phyloP scores from a whole-genome alignment of 1,140 invertebrate genomes.

The Apocrypta bakeri region DNA sequence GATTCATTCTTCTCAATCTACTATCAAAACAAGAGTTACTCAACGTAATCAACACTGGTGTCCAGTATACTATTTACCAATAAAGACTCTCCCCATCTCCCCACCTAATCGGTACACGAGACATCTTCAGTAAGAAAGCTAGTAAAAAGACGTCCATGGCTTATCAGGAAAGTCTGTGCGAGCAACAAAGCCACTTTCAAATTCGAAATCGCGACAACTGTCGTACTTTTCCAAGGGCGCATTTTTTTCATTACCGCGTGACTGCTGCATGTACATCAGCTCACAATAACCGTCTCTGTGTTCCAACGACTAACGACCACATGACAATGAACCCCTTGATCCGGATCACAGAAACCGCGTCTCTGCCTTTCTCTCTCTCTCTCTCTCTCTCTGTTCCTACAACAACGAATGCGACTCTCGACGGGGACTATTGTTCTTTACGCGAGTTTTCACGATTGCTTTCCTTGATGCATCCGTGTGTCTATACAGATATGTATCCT shows the following conservation, averaged over 20 bases:
- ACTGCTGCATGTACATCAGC: neutral
- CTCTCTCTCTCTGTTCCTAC: too few species aligned
- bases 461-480: neutral
- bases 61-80: too few species aligned
- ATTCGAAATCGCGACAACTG: conserved; percentile 7
- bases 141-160: too few species aligned
- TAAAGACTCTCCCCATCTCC: too few species aligned
- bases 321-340: conserved; percentile 19
- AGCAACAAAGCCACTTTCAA: neutral
- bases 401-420: neutral
- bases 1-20: too few species aligned
- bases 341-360: conserved; percentile 8
- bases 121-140: neutral
- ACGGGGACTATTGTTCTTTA: neutral
- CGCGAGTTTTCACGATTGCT: neutral
- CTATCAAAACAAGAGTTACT: too few species aligned
- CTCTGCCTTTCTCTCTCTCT: too few species aligned
- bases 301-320: neutral
- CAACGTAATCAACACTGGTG: too few species aligned
- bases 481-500: neutral
- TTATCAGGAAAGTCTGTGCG: neutral
- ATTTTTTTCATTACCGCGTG: conserved; percentile 24
- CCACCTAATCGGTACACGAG: too few species aligned
- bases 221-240: neutral
- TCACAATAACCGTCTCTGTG: neutral